Conservation (phyloP, 2,113 vertebrate genomes). For the Eulacestoma nigropectus region DNA sequence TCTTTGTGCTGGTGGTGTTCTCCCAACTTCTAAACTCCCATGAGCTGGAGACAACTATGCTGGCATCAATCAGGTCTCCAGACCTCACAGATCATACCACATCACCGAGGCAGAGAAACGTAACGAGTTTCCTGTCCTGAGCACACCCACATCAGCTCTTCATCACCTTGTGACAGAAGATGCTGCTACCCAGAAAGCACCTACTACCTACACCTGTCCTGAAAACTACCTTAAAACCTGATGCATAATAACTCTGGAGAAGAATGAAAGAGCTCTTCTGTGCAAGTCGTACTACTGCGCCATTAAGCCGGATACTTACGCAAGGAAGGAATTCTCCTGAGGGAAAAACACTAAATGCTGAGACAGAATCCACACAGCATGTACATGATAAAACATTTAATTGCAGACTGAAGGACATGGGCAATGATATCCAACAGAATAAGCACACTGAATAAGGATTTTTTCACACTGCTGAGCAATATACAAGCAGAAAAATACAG, state of each 20-base stretch:
- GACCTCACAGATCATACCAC: not conserved
- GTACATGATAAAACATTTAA: not conserved
- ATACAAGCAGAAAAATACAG: not conserved
- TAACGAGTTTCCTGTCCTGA: not conserved
- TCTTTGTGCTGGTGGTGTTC: not conserved
- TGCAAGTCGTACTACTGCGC: not conserved
- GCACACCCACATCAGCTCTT: not conserved
- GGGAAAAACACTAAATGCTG: not conserved
- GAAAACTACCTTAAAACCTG: not conserved
- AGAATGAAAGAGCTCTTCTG: not conserved
- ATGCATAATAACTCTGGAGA: not conserved
- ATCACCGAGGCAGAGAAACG: fast-evolving
- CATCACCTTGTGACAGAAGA: not conserved
- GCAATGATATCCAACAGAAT: not conserved
- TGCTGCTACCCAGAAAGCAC: not conserved
- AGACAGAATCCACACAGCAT: slow-evolving; percentile 7
- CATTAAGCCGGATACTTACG: not conserved
- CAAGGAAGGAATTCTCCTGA: not conserved
- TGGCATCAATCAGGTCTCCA: not conserved
- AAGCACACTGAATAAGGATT: not conserved
- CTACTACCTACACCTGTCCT: not conserved
- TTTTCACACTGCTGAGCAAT: not conserved
- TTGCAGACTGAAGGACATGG: not conserved
- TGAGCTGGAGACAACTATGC: not conserved
- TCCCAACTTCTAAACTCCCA: not conserved